These are phyloP conservation scores for Sphenopsis melanotis DNA, from an alignment of 2,797 vertebrate species.

Conservation along the genomic window DNA sequence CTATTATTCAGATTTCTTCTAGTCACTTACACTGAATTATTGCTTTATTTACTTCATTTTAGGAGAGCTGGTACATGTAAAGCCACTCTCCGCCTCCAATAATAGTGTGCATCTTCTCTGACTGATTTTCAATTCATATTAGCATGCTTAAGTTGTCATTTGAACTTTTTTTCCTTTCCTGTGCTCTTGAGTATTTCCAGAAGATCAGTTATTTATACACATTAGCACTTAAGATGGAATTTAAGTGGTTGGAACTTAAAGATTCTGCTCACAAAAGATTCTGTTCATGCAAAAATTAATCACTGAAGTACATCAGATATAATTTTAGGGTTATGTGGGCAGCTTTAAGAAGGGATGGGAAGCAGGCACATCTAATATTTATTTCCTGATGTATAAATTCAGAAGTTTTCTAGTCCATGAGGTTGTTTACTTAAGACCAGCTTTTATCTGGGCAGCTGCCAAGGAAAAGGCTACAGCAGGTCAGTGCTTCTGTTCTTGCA, in stretches of 20 bases:
- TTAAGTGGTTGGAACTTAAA: background rate
- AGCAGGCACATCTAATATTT: constrained; percentile 24
- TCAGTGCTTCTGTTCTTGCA: background rate
- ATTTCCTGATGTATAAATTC: constrained; percentile 38
- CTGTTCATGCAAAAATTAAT: constrained; percentile 30
- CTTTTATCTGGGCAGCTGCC: constrained; percentile 4
- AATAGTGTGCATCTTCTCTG: background rate
- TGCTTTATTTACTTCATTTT: background rate
- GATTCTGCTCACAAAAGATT: background rate
- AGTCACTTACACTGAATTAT: background rate
- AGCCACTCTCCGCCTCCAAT: background rate
- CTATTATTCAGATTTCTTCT: background rate
- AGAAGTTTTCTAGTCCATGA: background rate
- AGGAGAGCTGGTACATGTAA: background rate
- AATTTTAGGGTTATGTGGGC: constrained; percentile 29
- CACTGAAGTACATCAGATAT: background rate
- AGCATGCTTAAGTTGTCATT: background rate
- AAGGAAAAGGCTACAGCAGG: background rate
- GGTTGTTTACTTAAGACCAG: constrained; percentile 11
- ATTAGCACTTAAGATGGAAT: background rate
- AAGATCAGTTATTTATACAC: constrained; percentile 4
- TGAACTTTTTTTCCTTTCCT: background rate
- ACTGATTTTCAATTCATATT: background rate
- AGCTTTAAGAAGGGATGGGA: background rate
- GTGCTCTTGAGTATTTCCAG: constrained; percentile 6